Percentiles rank a stretch among this genome's conserved stretches.
phyloP scores from a whole-genome alignment of 2,888 invertebrate genomes.

The Eubasilissa splendida region DNA sequence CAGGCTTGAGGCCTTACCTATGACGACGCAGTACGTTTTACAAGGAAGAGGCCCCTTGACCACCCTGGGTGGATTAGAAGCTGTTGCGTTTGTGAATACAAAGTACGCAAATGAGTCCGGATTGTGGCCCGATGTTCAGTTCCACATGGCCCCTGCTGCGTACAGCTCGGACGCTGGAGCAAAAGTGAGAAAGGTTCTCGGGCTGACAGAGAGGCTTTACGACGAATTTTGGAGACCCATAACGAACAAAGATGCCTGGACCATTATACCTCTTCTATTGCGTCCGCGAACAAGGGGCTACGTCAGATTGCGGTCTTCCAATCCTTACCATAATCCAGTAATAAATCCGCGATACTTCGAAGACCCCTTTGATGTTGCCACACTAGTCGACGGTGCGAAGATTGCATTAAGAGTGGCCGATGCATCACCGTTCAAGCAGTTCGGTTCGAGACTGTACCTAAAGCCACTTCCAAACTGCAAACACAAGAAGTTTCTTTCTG shows the following conservation, averaged over 20 bases:
- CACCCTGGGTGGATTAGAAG: conserved; percentile 89
- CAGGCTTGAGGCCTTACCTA: conserved; percentile 82
- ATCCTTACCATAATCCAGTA: conserved; percentile 89
- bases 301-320: conserved; percentile 81
- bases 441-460: conserved; percentile 82
- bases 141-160: conserved; percentile 94
- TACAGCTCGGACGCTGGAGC: conserved; percentile 86
- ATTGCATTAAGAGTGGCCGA: conserved; percentile 82
- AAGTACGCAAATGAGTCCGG: conserved; percentile 84
- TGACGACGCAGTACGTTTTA: conserved; percentile 86
- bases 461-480: conserved; percentile 86
- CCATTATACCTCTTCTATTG: conserved; percentile 87
- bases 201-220: conserved; percentile 85
- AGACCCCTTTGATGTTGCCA: conserved; percentile 83
- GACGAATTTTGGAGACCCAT: conserved; percentile 86
- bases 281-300: conserved; percentile 86
- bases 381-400: conserved; percentile 88
- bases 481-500: conserved; percentile 80
- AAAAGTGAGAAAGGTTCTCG: conserved; percentile 83
- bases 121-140: conserved; percentile 91
- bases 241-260: conserved; percentile 85
- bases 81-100: conserved; percentile 89
- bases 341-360: conserved; percentile 95
- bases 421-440: conserved; percentile 85
- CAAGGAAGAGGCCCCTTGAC: conserved; percentile 90